Evolutionary conservation across 1,140 invertebrate genomes (phyloP).

Genomic region (Chironomus tepperi): DNA sequence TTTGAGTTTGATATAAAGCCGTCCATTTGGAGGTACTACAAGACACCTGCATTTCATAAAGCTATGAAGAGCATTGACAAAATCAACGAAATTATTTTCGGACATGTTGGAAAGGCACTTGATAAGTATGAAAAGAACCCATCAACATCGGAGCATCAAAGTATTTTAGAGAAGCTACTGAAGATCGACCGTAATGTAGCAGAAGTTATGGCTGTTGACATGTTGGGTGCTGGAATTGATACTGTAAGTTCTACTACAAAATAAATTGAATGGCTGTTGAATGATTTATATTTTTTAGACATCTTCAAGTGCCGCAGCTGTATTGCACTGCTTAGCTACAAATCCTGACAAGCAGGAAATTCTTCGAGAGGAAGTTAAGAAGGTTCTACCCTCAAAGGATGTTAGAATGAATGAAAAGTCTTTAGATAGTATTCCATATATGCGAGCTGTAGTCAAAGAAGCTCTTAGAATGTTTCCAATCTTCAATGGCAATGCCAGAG

Average conservation of each 20-base stretch:
- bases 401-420: constrained; percentile 33
- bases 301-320: neutral
- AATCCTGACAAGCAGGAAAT: constrained; percentile 31
- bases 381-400: constrained; percentile 31
- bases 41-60: constrained; percentile 47
- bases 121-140: constrained; percentile 29
- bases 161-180: constrained; percentile 40
- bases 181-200: constrained; percentile 42
- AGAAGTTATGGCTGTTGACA: constrained; percentile 39
- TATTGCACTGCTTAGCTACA: constrained; percentile 31
- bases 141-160: constrained; percentile 30
- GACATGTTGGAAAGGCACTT: constrained; percentile 32
- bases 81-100: constrained; percentile 28
- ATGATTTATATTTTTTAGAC: no score
- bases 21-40: constrained; percentile 51
- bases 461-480: constrained; percentile 34
- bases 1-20: constrained; percentile 51
- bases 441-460: constrained; percentile 43
- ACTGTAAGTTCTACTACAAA: no score
- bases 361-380: constrained; percentile 30
- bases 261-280: no score
- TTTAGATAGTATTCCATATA: constrained; percentile 41
- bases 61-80: constrained; percentile 41
- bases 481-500: constrained; percentile 29
- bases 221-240: constrained; percentile 39